Conservation (phyloP, 2,888 invertebrate species). For the Metacarcinus magister region DNA sequence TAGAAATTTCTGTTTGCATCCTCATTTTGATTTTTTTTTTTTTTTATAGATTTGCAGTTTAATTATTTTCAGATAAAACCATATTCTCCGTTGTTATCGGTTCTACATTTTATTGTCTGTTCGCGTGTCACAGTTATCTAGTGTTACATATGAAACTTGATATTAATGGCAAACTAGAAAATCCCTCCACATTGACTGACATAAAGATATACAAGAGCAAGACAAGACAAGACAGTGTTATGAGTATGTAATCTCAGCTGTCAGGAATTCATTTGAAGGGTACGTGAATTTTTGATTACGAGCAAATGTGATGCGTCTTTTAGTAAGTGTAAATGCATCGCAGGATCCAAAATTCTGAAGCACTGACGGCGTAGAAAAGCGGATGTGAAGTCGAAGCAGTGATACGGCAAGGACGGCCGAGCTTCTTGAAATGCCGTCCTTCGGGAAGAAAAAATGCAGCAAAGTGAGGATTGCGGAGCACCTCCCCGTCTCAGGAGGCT, state of each 20-base stretch:
- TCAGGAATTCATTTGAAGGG: not conserved
- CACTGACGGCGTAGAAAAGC: not conserved
- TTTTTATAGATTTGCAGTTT: not conserved
- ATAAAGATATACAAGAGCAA: not conserved
- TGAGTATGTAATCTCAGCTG: not conserved
- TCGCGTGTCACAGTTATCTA: not conserved
- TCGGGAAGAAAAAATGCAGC: not conserved
- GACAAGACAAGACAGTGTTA: not conserved
- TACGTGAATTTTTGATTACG: not conserved
- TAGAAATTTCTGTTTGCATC: too few species aligned
- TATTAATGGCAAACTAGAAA: not conserved
- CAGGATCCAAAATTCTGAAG: not conserved
- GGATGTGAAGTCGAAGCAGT: not conserved
- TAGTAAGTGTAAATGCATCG: not conserved
- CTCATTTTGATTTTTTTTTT: not conserved
- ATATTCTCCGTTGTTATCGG: not conserved
- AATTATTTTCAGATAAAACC: not conserved
- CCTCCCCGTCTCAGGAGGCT: not conserved
- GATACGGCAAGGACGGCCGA: not conserved
- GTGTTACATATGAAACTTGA: not conserved
- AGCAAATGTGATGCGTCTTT: not conserved
- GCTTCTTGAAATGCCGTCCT: not conserved
- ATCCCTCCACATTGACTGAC: too few species aligned
- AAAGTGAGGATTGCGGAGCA: not conserved
- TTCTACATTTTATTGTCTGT: not conserved